Evolutionary conservation across 2,797 vertebrate genomes (phyloP), one percentile per base, ranked within the genome.

Genomic region (Periophthalmus magnuspinnatus): DNA sequence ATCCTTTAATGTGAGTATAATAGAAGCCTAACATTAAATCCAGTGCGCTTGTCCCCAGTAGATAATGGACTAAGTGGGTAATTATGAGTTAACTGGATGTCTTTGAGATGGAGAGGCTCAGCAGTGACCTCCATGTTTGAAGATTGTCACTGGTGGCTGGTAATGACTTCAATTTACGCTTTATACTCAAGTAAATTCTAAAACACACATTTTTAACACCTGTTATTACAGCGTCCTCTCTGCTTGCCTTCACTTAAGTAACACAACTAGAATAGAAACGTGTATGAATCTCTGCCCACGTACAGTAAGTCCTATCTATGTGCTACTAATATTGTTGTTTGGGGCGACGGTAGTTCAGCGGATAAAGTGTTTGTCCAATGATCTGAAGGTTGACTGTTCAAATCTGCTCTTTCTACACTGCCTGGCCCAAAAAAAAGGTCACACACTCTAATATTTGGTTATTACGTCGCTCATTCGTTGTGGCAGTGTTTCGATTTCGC

Each of bases 21-120:
- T 89, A 80, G 80, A 81, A 86, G 84, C 75, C 78, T 78, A 81
- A 81, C 81, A 78, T 87, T 84, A 83, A 78, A 88, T 65, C 54
- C 77, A 82, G 50, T 41, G 2, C 57, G 72, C 79, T 67, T 69
- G 66, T 60, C 71, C 69, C 76, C 68, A 3, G 79, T 63, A 79
- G 82, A 88, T 87, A 83, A 89, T 89, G 13, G 17, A 60, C 81
- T 81, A 81, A 85, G 86, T 86, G 81, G 81, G 65, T 85, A 81
- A 89, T 90, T 86, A 88, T 79, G 75, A 88, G 83, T 80, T 82
- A 85, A 84, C 78, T 74, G 81, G 69, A 75, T 76, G 81, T 64
- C 58, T 79, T 71, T 66, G 70, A 81, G 76, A 80, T 86, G 48
- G 55, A 21, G 60, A 71, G 82, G 77, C 75, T 84, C 5, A 6